phyloP scores from a whole-genome alignment of 2,888 invertebrate species.

The Stratiomys singularior region DNA sequence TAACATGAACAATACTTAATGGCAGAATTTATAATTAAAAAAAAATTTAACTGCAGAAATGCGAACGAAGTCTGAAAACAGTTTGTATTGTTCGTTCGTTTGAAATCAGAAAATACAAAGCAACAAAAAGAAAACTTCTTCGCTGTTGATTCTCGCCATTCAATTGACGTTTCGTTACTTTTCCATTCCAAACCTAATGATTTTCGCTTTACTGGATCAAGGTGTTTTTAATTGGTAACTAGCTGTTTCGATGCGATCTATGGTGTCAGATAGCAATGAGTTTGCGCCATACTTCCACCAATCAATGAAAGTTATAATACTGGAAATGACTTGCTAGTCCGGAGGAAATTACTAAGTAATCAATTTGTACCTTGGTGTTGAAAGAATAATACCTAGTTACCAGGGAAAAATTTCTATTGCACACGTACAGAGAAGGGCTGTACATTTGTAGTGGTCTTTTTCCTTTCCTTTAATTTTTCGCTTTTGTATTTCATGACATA shows the following conservation, averaged over 20 bases:
- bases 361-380: background rate
- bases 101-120: too few relatives aligned
- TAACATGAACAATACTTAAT: too few relatives aligned
- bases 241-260: background rate
- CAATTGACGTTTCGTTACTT: background rate
- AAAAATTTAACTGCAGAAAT: too few relatives aligned
- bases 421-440: background rate
- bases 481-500: background rate
- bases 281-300: background rate
- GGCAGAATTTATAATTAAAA: too few relatives aligned
- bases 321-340: slow-evolving; percentile 13
- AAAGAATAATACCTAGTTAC: background rate
- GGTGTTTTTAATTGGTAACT: slow-evolving; percentile 19
- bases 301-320: background rate
- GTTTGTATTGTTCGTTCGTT: too few relatives aligned
- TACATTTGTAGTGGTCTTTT: background rate
- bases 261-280: background rate
- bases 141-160: too few relatives aligned
- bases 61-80: too few relatives aligned
- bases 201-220: background rate
- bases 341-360: slow-evolving; percentile 5
- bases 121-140: too few relatives aligned
- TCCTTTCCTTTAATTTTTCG: background rate
- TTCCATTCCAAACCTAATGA: background rate
- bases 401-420: background rate